A percentile compares a stretch with the other conserved stretches of the same genome.
These are phyloP conservation scores for Notamacropus eugenii DNA, from an alignment of 2,797 vertebrate genomes.

Conservation along the genomic window DNA sequence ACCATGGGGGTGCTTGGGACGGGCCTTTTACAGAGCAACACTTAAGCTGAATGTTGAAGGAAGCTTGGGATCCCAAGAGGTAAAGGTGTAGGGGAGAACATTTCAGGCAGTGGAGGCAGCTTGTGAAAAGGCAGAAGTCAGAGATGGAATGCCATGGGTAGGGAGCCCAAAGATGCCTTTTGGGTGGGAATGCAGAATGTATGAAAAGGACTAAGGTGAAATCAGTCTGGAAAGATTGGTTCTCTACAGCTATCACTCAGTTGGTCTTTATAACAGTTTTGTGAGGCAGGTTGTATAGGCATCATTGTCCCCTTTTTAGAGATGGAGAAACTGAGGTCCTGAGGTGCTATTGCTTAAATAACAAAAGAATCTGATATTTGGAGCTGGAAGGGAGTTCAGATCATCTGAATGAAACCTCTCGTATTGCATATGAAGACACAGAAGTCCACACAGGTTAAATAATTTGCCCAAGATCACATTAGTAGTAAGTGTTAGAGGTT, in stretches of 20 bases:
- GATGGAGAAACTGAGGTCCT: not conserved
- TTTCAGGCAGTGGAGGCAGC: not conserved
- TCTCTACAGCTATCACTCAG: not conserved
- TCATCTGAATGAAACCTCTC: not conserved
- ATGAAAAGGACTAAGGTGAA: not conserved
- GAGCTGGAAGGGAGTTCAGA: not conserved
- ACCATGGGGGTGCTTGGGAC: not conserved
- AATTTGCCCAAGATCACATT: not conserved
- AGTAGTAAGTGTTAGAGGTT: not conserved
- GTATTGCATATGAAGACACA: not conserved
- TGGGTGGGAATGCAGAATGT: not conserved
- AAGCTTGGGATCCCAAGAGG: not conserved
- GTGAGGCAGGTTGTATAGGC: not conserved
- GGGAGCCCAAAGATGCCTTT: not conserved
- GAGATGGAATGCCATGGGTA: not conserved
- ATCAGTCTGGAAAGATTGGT: not conserved
- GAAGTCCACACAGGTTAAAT: not conserved
- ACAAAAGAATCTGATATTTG: not conserved
- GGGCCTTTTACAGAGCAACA: not conserved
- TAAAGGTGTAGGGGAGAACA: not conserved
- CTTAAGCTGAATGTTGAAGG: not conserved
- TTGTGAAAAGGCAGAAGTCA: not conserved
- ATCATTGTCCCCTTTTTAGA: not conserved
- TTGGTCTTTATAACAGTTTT: not conserved
- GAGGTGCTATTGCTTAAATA: not conserved